A percentile compares a stretch with the other conserved stretches of the same genome.
These are phyloP conservation scores for Tenthredo livida DNA, from an alignment of 2,888 invertebrate genomes.

Conservation along the genomic window DNA sequence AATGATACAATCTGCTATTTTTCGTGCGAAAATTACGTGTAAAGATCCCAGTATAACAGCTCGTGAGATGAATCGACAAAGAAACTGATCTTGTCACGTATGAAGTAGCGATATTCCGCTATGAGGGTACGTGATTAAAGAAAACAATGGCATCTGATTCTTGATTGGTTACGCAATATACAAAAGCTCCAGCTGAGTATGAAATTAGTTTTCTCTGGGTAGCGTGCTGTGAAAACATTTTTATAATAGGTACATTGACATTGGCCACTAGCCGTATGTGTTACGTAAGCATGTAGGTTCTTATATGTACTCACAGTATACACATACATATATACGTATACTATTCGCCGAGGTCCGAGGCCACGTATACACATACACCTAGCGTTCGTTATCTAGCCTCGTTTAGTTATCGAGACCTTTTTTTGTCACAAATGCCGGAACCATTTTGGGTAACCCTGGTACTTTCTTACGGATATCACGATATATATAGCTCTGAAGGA, in stretches of 20 bases:
- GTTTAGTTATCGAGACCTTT: background rate
- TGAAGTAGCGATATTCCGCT: background rate
- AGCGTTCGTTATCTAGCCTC: conserved; percentile 20
- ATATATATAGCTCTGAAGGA: background rate
- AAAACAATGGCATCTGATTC: conserved; percentile 51
- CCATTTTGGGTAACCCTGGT: conserved; percentile 11
- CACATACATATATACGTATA: background rate
- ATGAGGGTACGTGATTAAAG: conserved; percentile 46
- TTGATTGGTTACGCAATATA: conserved; percentile 52
- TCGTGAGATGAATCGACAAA: conserved; percentile 7
- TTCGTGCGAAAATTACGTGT: background rate
- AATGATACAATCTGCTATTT: background rate
- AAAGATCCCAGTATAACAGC: background rate
- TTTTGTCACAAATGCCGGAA: conserved; percentile 23
- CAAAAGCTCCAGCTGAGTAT: conserved; percentile 46
- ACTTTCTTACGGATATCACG: background rate
- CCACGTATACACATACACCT: background rate
- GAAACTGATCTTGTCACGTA: conserved; percentile 30
- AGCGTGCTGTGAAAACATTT: conserved; percentile 34
- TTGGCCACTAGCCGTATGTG: background rate
- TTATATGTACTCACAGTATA: background rate
- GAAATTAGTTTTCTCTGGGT: conserved; percentile 42
- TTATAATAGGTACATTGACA: conserved; percentile 44
- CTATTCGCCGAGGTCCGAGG: background rate
- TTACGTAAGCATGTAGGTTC: background rate